Evolutionary conservation across 2,888 invertebrate genomes (phyloP).

Genomic region (Ecliptopera silaceata): DNA sequence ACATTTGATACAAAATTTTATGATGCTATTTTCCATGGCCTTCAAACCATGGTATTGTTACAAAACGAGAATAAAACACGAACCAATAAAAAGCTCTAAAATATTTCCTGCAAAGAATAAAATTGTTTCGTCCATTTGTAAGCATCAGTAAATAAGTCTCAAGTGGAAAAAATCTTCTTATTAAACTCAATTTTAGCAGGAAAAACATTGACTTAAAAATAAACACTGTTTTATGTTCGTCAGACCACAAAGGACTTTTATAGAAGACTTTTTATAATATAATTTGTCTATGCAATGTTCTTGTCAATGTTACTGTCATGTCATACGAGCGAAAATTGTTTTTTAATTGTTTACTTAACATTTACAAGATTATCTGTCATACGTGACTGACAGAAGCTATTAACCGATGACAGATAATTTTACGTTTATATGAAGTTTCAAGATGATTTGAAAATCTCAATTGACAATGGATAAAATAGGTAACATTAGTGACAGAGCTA

Average conservation of each 20-base stretch:
- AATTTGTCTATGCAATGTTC: not conserved
- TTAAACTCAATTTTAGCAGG: slow-evolving; percentile 9
- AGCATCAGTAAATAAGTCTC: not conserved
- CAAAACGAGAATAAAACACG: not conserved
- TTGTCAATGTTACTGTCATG: not conserved
- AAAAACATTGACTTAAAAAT: slow-evolving; percentile 23
- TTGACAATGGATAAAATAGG: slow-evolving; percentile 30
- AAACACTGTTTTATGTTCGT: slow-evolving; percentile 26
- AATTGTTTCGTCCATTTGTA: not conserved
- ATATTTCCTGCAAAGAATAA: not conserved
- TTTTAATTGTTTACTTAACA: not conserved
- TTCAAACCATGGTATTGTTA: not conserved
- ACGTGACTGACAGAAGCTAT: not conserved
- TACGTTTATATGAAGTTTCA: too few species aligned
- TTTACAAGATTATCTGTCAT: not conserved
- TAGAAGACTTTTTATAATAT: not conserved
- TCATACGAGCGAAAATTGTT: not conserved
- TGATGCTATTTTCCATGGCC: not conserved
- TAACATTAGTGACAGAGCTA: slow-evolving; percentile 29
- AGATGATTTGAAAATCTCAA: slow-evolving; percentile 17
- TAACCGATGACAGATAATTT: too few species aligned
- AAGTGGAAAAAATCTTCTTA: not conserved
- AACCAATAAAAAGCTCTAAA: not conserved
- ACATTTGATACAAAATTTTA: not conserved
- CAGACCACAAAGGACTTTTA: slow-evolving; percentile 1